Evolutionary conservation across 2,113 vertebrate genomes (phyloP), one percentile per base, ranked within the genome.

Genomic region (Chloropsis cyanopogon): DNA sequence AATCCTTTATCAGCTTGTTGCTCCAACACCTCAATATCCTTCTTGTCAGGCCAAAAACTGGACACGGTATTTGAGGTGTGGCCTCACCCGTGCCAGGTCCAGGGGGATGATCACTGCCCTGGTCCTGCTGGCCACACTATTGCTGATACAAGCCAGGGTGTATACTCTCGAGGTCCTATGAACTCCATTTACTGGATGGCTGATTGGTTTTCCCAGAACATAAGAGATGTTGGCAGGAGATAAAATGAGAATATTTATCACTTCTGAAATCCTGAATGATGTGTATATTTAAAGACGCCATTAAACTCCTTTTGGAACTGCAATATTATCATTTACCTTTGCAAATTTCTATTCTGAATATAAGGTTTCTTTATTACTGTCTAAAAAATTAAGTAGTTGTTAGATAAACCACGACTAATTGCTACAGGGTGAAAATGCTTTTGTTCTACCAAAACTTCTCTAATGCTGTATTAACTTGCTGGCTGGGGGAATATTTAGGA

Each of bases 1-100:
- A 33, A 16, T 33, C 10, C 29, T 41, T 57, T 56, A 16, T 12
- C 19, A 82, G 10, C n/a, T 68, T 17, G 0, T 2, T 17, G 3
- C 3, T 63, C 8, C 42, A 89, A 26, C 9, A 57, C 6, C 18
- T 64, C 54, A 7, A 8, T 17, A 19, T 50, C 24, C 3, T 24
- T 70, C 15, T 14, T 31, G 20, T 2, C 0, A 0, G 14, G 9
- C 17, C 3, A 3, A 68, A 57, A 77, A 42, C 31, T 12, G 26
- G 37, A 54, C 26, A 16, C 5, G 22, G 9, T 1, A 29, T 28
- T 60, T 4, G 4, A 79, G 9, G 2, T 61, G 10, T 4, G 2
- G 10, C 35, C 35, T 79, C 37, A 65, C 11, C 3, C n/a, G 25
- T 23, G 41, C 57, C 1, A 0, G 37, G 20, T 47, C 21, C 9